phyloP scores from a whole-genome alignment of 2,113 vertebrate species.

The Abramis brama region DNA sequence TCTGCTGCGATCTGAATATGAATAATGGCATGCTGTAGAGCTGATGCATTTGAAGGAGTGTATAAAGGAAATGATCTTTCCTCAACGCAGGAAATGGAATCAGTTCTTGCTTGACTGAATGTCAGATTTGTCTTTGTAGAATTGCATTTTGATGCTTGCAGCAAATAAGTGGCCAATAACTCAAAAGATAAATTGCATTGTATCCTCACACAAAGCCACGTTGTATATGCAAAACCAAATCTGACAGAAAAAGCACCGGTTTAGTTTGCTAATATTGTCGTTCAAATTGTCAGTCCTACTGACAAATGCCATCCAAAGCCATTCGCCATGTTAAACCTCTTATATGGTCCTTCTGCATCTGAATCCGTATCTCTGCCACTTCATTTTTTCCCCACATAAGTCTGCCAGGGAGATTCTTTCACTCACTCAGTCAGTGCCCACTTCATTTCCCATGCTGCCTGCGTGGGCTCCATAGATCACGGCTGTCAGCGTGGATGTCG shows the following conservation, averaged over 20 bases:
- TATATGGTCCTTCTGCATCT: conserved; percentile 24
- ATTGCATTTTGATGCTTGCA: conserved; percentile 12
- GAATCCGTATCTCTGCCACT: conserved; percentile 27
- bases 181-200: background rate
- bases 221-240: background rate
- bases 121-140: conserved; percentile 1
- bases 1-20: background rate
- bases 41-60: conserved; percentile 6
- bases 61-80: conserved; percentile 22
- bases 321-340: conserved; percentile 7
- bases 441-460: conserved; percentile 74
- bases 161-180: background rate
- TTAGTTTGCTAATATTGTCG: background rate
- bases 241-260: background rate
- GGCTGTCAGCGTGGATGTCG: conserved; percentile 79
- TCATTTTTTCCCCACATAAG: conserved; percentile 45
- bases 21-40: background rate
- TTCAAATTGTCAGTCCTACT: background rate
- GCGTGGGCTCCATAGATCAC: conserved; percentile 79
- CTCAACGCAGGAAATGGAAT: conserved; percentile 13
- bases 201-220: background rate
- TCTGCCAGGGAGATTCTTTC: conserved; percentile 42
- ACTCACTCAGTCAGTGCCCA: conserved; percentile 45
- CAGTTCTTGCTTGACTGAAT: conserved; percentile 23
- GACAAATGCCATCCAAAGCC: conserved; percentile 24